Evolutionary conservation across 2,113 vertebrate species (phyloP), one percentile per base, ranked within the genome.

Genomic region (Emberiza fucata): DNA sequence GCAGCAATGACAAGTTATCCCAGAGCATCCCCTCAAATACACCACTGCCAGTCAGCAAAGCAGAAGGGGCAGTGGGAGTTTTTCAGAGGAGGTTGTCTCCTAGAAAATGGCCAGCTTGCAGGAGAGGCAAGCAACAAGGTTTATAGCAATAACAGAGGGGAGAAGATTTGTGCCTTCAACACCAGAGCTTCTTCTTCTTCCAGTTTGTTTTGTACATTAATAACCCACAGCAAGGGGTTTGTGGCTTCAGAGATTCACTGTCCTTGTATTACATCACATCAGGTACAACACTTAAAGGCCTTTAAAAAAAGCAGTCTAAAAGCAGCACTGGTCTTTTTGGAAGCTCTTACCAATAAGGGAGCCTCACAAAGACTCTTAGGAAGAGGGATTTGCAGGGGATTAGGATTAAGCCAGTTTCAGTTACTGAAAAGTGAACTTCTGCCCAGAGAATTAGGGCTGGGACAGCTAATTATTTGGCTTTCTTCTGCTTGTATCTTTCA

Each of bases 351-450:
- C 72, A 86, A 27, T 45, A 60, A 86, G 39, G 17, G 50, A 82
- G 54, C 50, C 84, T 91, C 42, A 79, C 50, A 88, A 94, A 91
- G 77, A 54, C 37, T 89, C 64, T 92, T 75, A 92, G 76, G 79
- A 92, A 90, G 39, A 27, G 45, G 59, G 87, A 93, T 96, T 97
- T 97, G 82, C 64, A 88, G 68, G 53, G 90, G 75, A 96, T 97
- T 94, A 96, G 21, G 57, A 96, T 65, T 95, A 92, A 94, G 71
- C 81, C 88, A 78, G 92, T 97, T 96, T 95, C 95, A 94, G 81
- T 95, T 96, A 94, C 94, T 94, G 84, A 90, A 82, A 93, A 92
- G 90, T 93, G 75, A 97, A 94, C 64, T 94, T 85, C 63, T 91
- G 83, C 48, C 45, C 61, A 86, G 78, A 73, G 92, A 94, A 94